These are phyloP conservation scores for Rhagophthalmus giganteus DNA, from an alignment of 2,888 invertebrate genomes.

Conservation along the genomic window DNA sequence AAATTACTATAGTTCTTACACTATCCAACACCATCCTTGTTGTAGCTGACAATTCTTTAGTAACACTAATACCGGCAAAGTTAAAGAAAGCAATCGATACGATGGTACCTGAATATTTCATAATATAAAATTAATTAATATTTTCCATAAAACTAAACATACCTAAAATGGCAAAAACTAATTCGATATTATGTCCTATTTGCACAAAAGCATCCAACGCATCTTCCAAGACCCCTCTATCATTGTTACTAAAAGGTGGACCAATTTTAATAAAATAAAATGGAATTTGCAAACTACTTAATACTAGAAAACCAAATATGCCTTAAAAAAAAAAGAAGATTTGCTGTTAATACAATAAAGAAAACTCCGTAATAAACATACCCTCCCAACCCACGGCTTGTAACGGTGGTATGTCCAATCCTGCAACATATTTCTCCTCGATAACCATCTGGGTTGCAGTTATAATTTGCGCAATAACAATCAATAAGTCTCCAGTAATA, in stretches of 20 bases:
- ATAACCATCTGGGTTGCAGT: conserved; percentile 91
- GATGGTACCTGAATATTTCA: conserved; percentile 71
- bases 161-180: conserved; percentile 64
- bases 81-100: conserved; percentile 92
- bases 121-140: too few species aligned
- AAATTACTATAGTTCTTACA: conserved; percentile 82
- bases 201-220: conserved; percentile 82
- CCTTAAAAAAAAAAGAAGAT: too few species aligned
- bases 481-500: conserved; percentile 78
- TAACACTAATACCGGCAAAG: conserved; percentile 88
- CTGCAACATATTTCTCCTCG: conserved; percentile 87
- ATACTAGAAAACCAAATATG: conserved; percentile 69
- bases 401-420: conserved; percentile 83
- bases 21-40: conserved; percentile 89
- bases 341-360: conserved; percentile 21
- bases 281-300: conserved; percentile 68
- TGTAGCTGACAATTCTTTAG: conserved; percentile 91
- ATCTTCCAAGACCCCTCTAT: conserved; percentile 79
- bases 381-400: conserved; percentile 96
- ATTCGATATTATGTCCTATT: conserved; percentile 65
- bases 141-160: too few species aligned
- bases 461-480: conserved; percentile 77
- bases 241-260: conserved; percentile 75
- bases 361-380: conserved; percentile 39
- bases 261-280: conserved; percentile 81